Conservation (phyloP, 2,113 vertebrate species). For the Proteles cristata region DNA sequence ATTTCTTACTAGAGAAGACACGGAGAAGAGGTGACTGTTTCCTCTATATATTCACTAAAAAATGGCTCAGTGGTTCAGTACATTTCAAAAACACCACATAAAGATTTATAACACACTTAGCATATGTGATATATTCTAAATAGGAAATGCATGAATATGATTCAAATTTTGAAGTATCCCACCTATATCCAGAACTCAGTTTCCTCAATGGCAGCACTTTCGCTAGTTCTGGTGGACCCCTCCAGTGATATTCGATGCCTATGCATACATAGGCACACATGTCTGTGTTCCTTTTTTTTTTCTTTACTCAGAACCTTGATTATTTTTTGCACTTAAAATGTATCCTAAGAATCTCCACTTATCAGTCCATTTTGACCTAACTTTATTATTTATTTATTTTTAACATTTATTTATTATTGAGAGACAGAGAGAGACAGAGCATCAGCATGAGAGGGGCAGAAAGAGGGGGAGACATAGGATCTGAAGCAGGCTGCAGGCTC, state of each 20-base stretch:
- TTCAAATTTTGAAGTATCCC: slow-evolving; percentile 1
- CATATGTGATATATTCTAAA: neutral
- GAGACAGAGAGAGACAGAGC: too few species aligned
- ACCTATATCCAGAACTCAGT: neutral
- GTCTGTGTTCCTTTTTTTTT: neutral
- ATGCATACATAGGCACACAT: neutral
- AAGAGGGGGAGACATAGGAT: too few species aligned
- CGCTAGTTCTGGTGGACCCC: neutral
- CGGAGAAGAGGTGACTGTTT: neutral
- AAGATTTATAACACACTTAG: neutral
- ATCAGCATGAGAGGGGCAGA: too few species aligned
- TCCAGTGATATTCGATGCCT: neutral
- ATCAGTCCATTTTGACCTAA: neutral
- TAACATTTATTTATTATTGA: too few species aligned
- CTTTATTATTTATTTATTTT: neutral
- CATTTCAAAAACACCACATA: neutral
- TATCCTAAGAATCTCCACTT: neutral
- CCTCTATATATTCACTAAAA: neutral
- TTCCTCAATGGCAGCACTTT: neutral
- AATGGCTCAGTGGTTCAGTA: neutral
- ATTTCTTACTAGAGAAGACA: neutral
- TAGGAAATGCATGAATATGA: neutral
- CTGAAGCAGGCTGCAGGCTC: too few species aligned
- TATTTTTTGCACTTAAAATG: neutral
- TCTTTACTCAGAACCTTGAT: neutral